Conservation (phyloP, 2,113 vertebrate species). For the Cavia porcellus region DNA sequence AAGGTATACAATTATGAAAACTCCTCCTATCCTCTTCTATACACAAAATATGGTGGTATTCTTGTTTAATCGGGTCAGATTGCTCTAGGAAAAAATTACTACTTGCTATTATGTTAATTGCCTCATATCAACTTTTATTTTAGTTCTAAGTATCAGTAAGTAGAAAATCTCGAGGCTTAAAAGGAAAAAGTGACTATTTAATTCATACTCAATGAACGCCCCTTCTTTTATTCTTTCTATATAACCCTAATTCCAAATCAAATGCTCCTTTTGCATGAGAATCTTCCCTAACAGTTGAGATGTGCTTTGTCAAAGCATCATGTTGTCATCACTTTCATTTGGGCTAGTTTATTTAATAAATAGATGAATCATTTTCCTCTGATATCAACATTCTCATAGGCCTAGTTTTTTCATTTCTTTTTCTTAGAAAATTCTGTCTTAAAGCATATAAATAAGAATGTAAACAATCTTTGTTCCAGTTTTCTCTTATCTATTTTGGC, state of each 20-base stretch:
- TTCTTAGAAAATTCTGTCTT: slow-evolving; percentile 51
- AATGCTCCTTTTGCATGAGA: not conserved
- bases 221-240: not conserved
- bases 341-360: slow-evolving; percentile 26
- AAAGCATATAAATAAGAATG: slow-evolving; percentile 31
- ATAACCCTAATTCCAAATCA: not conserved
- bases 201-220: not conserved
- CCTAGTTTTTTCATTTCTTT: slow-evolving; percentile 43
- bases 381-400: slow-evolving; percentile 17
- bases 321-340: slow-evolving; percentile 5
- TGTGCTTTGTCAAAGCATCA: not conserved
- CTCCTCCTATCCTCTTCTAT: not conserved
- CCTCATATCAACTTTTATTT: slow-evolving; percentile 45
- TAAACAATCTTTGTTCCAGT: not conserved
- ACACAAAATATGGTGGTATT: slow-evolving; percentile 24
- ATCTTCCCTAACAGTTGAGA: not conserved
- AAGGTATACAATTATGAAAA: not conserved
- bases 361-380: slow-evolving; percentile 4
- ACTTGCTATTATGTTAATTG: slow-evolving; percentile 38
- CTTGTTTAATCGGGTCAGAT: slow-evolving; percentile 48
- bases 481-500: slow-evolving; percentile 29
- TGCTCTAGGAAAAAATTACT: not conserved
- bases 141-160: slow-evolving; percentile 19
- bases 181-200: slow-evolving; percentile 12
- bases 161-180: slow-evolving; percentile 12